A percentile compares a stretch with the other conserved stretches of the same genome.
Conservation (phyloP, 2,888 invertebrate species). For the Prosopocoilus inquinatus region DNA sequence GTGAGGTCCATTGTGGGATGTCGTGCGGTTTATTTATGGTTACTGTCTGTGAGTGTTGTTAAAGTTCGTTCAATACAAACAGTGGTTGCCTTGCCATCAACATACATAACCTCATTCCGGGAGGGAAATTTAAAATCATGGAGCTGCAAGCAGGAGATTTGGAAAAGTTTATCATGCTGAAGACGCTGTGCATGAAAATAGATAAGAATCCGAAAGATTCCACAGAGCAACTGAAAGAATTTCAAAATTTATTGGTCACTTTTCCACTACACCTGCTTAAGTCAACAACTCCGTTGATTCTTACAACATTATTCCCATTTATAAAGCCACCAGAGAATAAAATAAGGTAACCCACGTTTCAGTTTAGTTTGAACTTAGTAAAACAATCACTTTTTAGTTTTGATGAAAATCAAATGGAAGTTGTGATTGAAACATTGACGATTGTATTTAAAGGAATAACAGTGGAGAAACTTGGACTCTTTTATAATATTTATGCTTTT, state of each 20-base stretch:
- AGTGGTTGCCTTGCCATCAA: conserved; percentile 9
- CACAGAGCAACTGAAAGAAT: neutral
- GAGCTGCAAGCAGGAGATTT: neutral
- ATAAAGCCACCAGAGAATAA: conserved; percentile 3
- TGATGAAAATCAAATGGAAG: conserved; percentile 53
- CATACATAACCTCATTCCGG: neutral
- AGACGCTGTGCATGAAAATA: conserved; percentile 2
- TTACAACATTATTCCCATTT: conserved; percentile 1
- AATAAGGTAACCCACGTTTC: neutral
- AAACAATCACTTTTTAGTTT: conserved; percentile 23
- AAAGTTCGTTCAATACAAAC: conserved; percentile 7
- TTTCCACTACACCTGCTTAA: neutral
- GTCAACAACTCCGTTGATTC: neutral
- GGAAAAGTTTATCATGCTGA: conserved; percentile 2
- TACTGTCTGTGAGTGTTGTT: no score
- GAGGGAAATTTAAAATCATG: conserved; percentile 9
- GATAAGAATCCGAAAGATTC: conserved; percentile 2
- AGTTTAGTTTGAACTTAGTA: neutral
- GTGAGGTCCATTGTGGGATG: conserved; percentile 1
- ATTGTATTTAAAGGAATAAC: conserved; percentile 53
- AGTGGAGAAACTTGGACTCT: conserved; percentile 54
- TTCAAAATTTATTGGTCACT: neutral
- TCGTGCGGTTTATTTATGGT: no score
- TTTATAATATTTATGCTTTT: conserved; percentile 56
- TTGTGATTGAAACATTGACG: conserved; percentile 54